These are phyloP conservation scores for Clarias platycephalus DNA, from an alignment of 2,797 vertebrate species.

Conservation along the genomic window DNA sequence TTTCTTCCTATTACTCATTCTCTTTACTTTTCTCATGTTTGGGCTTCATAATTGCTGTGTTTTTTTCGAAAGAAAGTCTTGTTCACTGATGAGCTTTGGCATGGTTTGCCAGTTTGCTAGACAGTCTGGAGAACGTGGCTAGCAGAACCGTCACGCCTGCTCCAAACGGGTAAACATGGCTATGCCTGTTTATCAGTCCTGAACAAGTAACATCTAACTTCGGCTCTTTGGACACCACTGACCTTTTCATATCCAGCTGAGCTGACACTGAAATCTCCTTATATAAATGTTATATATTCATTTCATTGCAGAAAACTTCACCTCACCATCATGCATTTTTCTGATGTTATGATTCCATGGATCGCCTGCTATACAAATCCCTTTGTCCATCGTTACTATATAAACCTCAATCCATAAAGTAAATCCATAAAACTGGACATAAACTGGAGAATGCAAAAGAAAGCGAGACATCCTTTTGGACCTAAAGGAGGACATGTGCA, in stretches of 20 bases:
- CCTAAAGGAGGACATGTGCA: slow-evolving; percentile 29
- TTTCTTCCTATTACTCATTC: slow-evolving; percentile 19
- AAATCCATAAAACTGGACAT: neutral
- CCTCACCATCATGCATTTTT: neutral
- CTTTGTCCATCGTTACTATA: neutral
- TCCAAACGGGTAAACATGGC: neutral
- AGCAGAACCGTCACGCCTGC: neutral
- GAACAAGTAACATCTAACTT: neutral
- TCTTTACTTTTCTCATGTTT: slow-evolving; percentile 1
- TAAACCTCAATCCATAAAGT: neutral
- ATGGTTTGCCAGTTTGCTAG: slow-evolving; percentile 22
- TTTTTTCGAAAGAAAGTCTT: neutral
- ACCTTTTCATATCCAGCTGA: neutral
- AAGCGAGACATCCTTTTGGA: neutral
- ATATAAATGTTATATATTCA: neutral
- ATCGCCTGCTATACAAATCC: neutral
- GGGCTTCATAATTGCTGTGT: slow-evolving; percentile 1
- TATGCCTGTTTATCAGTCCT: neutral
- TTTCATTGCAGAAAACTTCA: neutral
- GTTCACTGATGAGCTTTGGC: slow-evolving; percentile 5
- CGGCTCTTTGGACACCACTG: neutral
- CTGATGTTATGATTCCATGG: neutral
- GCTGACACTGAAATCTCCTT: neutral
- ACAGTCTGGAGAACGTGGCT: slow-evolving; percentile 1
- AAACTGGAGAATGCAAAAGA: neutral